Percentiles rank a stretch among this genome's conserved stretches.
phyloP scores from a whole-genome alignment of 1,140 invertebrate species.

The Microplitis mediator region DNA sequence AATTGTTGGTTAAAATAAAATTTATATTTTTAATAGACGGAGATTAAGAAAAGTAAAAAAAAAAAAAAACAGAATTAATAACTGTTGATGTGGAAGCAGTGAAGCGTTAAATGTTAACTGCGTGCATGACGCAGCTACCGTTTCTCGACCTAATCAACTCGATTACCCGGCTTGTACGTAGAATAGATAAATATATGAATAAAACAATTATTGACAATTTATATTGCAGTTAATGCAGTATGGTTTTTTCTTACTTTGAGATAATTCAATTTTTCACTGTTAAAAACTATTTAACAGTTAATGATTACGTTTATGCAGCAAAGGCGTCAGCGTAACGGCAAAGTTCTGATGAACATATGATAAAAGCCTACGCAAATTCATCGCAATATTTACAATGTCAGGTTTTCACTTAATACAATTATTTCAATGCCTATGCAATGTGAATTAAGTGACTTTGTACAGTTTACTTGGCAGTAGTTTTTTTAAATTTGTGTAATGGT shows the following conservation, averaged over 20 bases:
- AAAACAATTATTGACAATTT: not conserved
- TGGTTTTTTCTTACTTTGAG: not conserved
- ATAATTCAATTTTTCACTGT: not conserved
- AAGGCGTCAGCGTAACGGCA: not conserved
- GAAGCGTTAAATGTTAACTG: conserved; percentile 3
- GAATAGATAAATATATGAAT: not conserved
- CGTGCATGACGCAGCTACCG: conserved; percentile 21
- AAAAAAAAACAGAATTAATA: not conserved
- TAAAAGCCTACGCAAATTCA: conserved; percentile 5
- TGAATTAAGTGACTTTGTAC: not conserved
- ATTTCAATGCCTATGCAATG: not conserved
- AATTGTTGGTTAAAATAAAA: no score
- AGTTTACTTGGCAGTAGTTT: not conserved
- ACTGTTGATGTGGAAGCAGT: not conserved
- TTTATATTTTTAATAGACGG: no score
- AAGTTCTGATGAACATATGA: not conserved
- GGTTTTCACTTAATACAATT: not conserved
- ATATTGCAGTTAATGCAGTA: not conserved
- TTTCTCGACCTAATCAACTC: conserved; percentile 20
- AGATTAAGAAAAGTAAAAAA: not conserved
- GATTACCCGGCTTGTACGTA: not conserved
- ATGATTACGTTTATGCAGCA: not conserved
- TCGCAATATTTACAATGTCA: conserved; percentile 6
- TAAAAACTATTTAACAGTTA: not conserved
- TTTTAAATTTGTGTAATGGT: not conserved